Evolutionary conservation across 2,113 vertebrate species (phyloP).

Genomic region (Semnornis frantzii): DNA sequence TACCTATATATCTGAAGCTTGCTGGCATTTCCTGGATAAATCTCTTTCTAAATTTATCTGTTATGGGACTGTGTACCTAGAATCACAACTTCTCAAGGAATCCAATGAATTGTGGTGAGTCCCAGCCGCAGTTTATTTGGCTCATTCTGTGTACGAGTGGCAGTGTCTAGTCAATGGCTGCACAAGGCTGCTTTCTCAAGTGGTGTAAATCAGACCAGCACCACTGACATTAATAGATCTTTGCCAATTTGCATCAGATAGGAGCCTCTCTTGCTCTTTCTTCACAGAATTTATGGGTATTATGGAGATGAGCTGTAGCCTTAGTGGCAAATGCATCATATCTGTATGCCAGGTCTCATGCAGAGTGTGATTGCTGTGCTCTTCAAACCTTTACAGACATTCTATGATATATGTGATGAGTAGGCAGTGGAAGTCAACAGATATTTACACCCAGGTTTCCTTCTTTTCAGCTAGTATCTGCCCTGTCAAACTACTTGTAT

Average conservation of each 20-base stretch:
- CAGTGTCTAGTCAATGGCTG: neutral
- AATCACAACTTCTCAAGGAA: neutral
- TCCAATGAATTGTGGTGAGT: neutral
- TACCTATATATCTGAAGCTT: neutral
- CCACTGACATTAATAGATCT: neutral
- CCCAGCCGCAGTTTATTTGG: conserved; percentile 2
- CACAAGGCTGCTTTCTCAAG: neutral
- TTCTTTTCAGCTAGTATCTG: neutral
- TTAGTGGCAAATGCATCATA: conserved; percentile 65
- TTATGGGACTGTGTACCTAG: neutral
- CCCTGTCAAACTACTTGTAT: neutral
- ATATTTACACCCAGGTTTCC: neutral
- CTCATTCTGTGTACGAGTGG: neutral
- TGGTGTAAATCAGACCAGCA: conserved; percentile 30
- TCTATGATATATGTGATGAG: conserved; percentile 45
- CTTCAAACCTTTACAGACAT: conserved; percentile 34
- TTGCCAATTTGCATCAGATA: conserved; percentile 21
- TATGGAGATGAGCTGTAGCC: conserved; percentile 70
- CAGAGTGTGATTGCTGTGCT: conserved; percentile 39
- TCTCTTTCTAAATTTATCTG: neutral
- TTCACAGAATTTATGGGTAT: conserved; percentile 67
- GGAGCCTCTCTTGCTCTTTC: conserved; percentile 42
- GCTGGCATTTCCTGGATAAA: neutral
- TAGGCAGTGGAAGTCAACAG: neutral
- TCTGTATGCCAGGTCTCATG: conserved; percentile 57